Base-by-base conservation (phyloP, 1,140 invertebrate genomes). In the Dinoponera quadriceps region DNA sequence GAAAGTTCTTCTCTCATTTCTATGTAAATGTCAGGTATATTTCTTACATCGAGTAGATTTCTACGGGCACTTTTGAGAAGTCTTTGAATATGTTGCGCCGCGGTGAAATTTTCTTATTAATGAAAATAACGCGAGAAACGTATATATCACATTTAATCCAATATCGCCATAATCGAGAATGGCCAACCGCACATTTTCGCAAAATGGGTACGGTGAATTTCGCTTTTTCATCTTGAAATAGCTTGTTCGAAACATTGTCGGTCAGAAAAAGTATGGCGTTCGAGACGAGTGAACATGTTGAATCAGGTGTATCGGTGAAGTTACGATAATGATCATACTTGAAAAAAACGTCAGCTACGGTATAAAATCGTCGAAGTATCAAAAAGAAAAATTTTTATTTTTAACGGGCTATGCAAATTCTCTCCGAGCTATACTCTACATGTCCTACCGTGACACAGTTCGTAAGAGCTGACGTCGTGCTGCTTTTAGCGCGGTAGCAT, bases 381-480 rank as follows among this genome's bases (percentile, higher is more conserved):
- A 69, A 78, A 69, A 33, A 54, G 29, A 44, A 33, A 57, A 57
- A 44, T 44, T 44, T 57, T 80, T 80, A 80, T 27, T 48, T 27
- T 48, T n/a, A 18, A 27, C 51, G 29, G 38, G 16, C 51, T 29
- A 48, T 69, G 51, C 65, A 71, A 80, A 80, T 71, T 55, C 33
- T 29, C 9, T 4, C 38, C 38, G 38, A 29, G 69, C 51, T 57
- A 22, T 3, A 20, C 14, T 2, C 27, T 25, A 4, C 5, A 20
- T 22, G 16, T 11, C 54, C 22, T 69, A 55, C 49, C 63, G n/a
- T 69, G 75, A 20, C 54, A 69, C 69, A 69, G 54, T 80, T 48
- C 20, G 51, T 38, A 48, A 75, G 80, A 75, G 80, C 80, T 82
- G 71, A 75, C 59, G 57, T 62, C 55, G 80, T 75, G 80, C 69